These are phyloP conservation scores for Calephelis nemesis DNA, from an alignment of 1,140 invertebrate species.

Conservation along the genomic window DNA sequence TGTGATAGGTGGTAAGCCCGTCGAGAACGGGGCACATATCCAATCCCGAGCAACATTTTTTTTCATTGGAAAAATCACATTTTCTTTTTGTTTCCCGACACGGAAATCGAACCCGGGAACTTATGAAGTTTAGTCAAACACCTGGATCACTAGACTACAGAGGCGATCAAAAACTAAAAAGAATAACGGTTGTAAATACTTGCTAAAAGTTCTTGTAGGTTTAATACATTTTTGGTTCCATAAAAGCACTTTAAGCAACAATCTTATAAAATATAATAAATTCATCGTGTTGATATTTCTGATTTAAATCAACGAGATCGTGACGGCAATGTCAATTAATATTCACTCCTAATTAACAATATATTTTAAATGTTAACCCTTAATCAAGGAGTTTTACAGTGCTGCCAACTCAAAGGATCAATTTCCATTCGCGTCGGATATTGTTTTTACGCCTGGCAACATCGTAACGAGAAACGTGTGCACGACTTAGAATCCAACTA, in stretches of 20 bases:
- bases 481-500: constrained; percentile 11
- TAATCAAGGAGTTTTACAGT: constrained; percentile 24
- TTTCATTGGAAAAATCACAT: no score
- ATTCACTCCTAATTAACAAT: constrained; percentile 14
- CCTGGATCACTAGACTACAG: no score
- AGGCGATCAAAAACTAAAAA: no score
- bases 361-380: constrained; percentile 21
- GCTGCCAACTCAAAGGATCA: constrained; percentile 44
- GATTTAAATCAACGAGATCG: constrained; percentile 3
- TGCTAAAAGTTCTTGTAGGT: no score
- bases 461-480: constrained; percentile 53
- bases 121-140: no score
- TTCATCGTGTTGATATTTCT: constrained; percentile 16
- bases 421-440: constrained; percentile 50
- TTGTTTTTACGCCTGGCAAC: constrained; percentile 58
- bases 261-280: background rate
- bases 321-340: constrained; percentile 8
- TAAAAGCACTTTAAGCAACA: background rate
- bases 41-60: no score
- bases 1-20: no score
- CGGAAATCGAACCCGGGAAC: no score
- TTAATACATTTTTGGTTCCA: no score
- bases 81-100: no score
- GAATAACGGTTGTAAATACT: no score
- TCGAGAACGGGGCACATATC: no score